A percentile compares a stretch with the other conserved stretches of the same genome.
Evolutionary conservation across 2,113 vertebrate genomes (phyloP).

Genomic region (Lampris megalopsis): DNA sequence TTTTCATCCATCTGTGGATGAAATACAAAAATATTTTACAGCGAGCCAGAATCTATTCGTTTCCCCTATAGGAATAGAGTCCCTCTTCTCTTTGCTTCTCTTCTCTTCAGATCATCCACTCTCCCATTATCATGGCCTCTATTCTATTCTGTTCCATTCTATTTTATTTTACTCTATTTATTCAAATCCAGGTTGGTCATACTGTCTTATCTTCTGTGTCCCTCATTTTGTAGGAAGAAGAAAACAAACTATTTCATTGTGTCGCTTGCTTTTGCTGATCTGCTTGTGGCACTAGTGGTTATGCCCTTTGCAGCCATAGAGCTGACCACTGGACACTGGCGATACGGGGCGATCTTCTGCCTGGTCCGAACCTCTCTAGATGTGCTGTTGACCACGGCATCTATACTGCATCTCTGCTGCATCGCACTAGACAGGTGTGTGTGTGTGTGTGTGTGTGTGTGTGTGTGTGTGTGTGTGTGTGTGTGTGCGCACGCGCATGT

Average conservation of each 20-base stretch:
- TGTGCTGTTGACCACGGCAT: constrained; percentile 83
- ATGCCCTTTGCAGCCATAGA: constrained; percentile 86
- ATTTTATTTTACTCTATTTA: background rate
- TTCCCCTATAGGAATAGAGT: background rate
- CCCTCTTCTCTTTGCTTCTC: no score
- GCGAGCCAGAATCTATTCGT: no score
- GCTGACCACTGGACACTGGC: constrained; percentile 81
- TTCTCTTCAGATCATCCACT: background rate
- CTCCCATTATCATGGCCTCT: background rate
- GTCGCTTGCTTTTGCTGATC: constrained; percentile 84
- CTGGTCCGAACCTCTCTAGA: constrained; percentile 84
- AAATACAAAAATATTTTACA: no score
- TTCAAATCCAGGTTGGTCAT: no score
- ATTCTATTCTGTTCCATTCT: background rate
- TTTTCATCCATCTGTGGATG: no score
- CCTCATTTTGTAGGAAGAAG: constrained; percentile 75
- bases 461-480: background rate
- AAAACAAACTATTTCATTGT: constrained; percentile 88
- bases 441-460: background rate
- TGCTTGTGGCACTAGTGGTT: constrained; percentile 83
- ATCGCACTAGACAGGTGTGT: constrained; percentile 84
- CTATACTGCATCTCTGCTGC: constrained; percentile 86
- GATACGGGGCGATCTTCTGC: constrained; percentile 84
- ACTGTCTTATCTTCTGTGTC: background rate
- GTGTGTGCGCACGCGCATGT: background rate